Percentiles rank a stretch among this genome's conserved stretches.
phyloP scores from a whole-genome alignment of 2,888 invertebrate genomes.

The Dicyrtomina minuta region DNA sequence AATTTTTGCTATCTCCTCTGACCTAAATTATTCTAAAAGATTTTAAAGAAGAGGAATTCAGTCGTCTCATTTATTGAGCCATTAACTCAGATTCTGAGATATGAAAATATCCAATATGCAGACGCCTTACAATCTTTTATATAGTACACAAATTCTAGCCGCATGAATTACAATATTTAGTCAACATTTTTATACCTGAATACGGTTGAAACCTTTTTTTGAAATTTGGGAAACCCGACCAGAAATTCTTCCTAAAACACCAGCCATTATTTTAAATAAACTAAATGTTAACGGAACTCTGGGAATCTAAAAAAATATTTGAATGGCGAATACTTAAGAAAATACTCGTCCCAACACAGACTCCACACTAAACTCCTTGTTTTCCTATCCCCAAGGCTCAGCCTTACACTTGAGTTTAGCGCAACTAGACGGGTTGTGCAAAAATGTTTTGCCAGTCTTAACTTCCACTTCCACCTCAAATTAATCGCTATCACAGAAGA shows the following conservation, averaged over 20 bases:
- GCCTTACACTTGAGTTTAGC: too few species aligned
- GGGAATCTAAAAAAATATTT: constrained; percentile 17
- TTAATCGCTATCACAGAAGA: too few species aligned
- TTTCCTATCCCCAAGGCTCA: too few species aligned
- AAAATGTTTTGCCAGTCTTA: too few species aligned
- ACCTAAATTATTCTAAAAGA: too few species aligned
- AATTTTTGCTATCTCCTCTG: too few species aligned
- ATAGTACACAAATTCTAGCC: background rate
- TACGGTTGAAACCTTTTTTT: constrained; percentile 39
- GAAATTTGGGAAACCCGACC: constrained; percentile 43
- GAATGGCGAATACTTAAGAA: constrained; percentile 16
- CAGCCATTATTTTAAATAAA: constrained; percentile 41
- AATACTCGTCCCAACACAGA: constrained; percentile 9
- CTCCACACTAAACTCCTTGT: too few species aligned
- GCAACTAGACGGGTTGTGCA: too few species aligned
- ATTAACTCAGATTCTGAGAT: too few species aligned
- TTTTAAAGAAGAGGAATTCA: background rate
- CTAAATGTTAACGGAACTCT: background rate
- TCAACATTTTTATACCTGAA: constrained; percentile 26
- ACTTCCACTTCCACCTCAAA: too few species aligned
- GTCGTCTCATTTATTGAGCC: too few species aligned
- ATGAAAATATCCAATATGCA: constrained; percentile 13
- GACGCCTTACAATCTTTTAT: background rate
- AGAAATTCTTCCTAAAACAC: constrained; percentile 47
- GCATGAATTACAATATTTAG: background rate